Base-by-base conservation (phyloP, 2,888 invertebrate genomes). In the Arge pagana region DNA sequence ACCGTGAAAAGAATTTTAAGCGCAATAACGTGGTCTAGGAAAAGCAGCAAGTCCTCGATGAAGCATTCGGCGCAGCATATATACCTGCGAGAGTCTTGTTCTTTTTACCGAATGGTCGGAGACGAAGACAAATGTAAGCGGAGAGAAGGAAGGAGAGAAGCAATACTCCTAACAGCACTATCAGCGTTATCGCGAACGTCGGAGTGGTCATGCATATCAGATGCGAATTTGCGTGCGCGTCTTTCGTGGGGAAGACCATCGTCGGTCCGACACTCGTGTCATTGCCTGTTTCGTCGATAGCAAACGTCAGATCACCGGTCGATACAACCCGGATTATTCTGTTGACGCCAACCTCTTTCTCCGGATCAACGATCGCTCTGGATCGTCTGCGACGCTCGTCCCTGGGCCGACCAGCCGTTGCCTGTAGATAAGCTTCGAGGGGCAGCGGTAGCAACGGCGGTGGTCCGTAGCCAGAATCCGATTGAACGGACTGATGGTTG, bases 171-270 rank as follows among this genome's bases (percentile, higher is more conserved):
- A 95, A 81, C 18, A 95, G 82, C 39, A 94, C 84, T 43, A 93
- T 85, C 21, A 95, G 80, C 21, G 93, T 91, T 24, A 91, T 89
- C 30, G 93, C 89, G 69, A 95, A 95, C 8, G 94, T 93, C n/a
- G 93, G 90, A 3, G 93, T 93, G 1, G 94, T 93, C 93, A 95
- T 93, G 77, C 94, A 95, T 59, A 95, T 93, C 56, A 93, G 79
- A 16, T 85, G 85, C 21, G 71, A 64, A 52, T 68, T 70, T 39
- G 64, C 57, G 3, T 71, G 66, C 59, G 84, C 82, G 60, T 84
- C 84, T 11, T 81, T 78, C 3, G 86, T 84, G 3, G 91, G 90
- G 67, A 88, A 87, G 1, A 88, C 82, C 81, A 88, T 84, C 0
- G 91, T 84, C 36, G 80, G 77, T 10, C 84, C 82, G 37, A 82